Base-by-base conservation (phyloP, 2,113 vertebrate genomes). In the Bos javanicus region DNA sequence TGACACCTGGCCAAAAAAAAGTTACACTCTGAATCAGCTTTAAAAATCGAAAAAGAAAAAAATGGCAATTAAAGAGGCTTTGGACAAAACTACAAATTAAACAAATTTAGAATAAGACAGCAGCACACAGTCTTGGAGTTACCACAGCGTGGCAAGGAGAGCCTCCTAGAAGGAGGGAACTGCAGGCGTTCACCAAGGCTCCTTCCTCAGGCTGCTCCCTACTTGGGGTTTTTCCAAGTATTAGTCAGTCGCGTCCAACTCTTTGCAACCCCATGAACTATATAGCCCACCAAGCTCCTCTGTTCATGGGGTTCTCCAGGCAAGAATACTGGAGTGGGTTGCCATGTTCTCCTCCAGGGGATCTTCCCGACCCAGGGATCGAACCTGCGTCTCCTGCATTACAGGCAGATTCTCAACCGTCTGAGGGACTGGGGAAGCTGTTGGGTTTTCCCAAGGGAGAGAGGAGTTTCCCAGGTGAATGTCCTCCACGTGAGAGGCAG, bases 401-500 rank as follows among this genome's bases (percentile, higher is more conserved):
- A 7, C 6, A 43, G 67, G 36, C 36, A 76, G 71, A 76, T 76
- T 43, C 71, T 76, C 12, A 14, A 43, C 6, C 1, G 3, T 43
- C 23, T 76, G 36, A 76, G 12, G n/a, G 19, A 23, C 67, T 23
- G 19, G n/a, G 67, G 67, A 71, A 39, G n/a, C 19, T 0, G 0
- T 3, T 71, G n/a, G n/a, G 50, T 26, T 54, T 59, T 33, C 85
- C 13, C 46, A 21, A 39, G 14, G 10, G 0, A 26, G 23, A 91
- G 26, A 43, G 7, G 13, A 17, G 59, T 46, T 78, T 62, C 50
- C n/a, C 33, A 36, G 28, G 28, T 57, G 36, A 48, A 7, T 17
- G 21, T 21, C 46, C 6, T 78, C 52, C 13, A 54, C 36, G 11
- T 13, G n/a, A 88, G n/a, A 83, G 25, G 30, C 50, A 15, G 30